phyloP scores from a whole-genome alignment of 2,797 vertebrate genomes.

The Oceanodroma leucorhoa region DNA sequence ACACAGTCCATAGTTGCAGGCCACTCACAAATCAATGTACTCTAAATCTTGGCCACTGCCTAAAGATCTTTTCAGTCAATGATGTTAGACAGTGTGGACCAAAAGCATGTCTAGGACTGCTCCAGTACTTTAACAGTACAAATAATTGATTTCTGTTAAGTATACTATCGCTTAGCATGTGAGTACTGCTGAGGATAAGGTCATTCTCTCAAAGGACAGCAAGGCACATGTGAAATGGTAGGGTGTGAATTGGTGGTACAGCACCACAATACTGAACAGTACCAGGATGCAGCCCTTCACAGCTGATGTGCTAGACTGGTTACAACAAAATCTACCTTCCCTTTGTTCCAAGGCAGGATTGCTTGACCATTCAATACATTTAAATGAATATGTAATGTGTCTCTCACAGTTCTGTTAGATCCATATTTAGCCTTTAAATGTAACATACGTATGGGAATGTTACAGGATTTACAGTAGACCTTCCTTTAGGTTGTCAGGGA shows the following conservation, averaged over 20 bases:
- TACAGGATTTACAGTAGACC: not conserved
- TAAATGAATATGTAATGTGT: not conserved
- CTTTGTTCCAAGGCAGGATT: not conserved
- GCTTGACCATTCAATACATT: not conserved
- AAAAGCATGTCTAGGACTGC: not conserved
- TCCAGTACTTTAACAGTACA: not conserved
- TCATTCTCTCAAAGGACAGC: not conserved
- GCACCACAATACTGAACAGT: not conserved
- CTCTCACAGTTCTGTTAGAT: not conserved
- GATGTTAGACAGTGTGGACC: not conserved
- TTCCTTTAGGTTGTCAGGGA: not conserved
- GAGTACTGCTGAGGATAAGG: not conserved
- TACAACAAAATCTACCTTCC: not conserved
- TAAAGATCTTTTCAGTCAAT: not conserved
- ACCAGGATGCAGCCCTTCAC: not conserved
- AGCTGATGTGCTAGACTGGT: not conserved
- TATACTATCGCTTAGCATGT: not conserved
- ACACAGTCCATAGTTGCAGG: not conserved
- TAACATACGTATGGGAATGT: fast-evolving
- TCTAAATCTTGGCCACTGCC: not conserved
- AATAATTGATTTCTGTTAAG: not conserved
- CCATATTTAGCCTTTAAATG: not conserved
- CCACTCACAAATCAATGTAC: not conserved
- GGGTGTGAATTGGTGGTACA: not conserved
- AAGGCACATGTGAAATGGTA: not conserved